A percentile compares a stretch with the other conserved stretches of the same genome.
These are phyloP conservation scores for Dendrolimus houi DNA, from an alignment of 2,888 invertebrate genomes.

Conservation along the genomic window DNA sequence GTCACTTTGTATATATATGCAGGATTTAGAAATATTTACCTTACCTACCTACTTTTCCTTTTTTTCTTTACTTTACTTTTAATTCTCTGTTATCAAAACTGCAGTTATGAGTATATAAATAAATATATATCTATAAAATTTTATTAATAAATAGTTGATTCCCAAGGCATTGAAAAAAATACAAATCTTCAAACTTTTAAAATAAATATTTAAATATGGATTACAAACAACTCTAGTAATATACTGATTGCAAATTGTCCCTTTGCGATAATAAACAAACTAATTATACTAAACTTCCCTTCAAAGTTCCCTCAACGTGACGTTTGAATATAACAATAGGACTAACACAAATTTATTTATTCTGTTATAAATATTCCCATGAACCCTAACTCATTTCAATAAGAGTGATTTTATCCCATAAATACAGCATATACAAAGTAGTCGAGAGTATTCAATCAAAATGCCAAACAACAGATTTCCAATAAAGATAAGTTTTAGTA, in stretches of 20 bases:
- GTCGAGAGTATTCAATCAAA: slow-evolving; percentile 34
- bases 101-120: too few relatives aligned
- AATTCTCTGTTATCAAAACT: too few relatives aligned
- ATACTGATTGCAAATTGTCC: slow-evolving; percentile 20
- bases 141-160: too few relatives aligned
- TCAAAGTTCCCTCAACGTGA: slow-evolving; percentile 41
- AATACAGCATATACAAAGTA: slow-evolving; percentile 4
- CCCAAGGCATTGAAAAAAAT: too few relatives aligned
- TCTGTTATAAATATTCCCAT: too few relatives aligned
- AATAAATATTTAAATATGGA: slow-evolving; percentile 1
- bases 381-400: neutral
- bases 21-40: too few relatives aligned
- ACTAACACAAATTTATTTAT: neutral
- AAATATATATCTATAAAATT: too few relatives aligned
- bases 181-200: too few relatives aligned
- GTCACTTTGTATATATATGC: too few relatives aligned
- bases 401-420: neutral
- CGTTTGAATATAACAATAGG: slow-evolving; percentile 45
- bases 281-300: slow-evolving; percentile 53
- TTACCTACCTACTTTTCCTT: too few relatives aligned
- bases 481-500: slow-evolving; percentile 25
- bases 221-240: slow-evolving; percentile 32
- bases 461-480: slow-evolving; percentile 38
- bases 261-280: slow-evolving; percentile 50
- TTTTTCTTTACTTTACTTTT: too few relatives aligned